Evolutionary conservation across 2,797 vertebrate genomes (phyloP).

Genomic region (Amblyraja radiata): DNA sequence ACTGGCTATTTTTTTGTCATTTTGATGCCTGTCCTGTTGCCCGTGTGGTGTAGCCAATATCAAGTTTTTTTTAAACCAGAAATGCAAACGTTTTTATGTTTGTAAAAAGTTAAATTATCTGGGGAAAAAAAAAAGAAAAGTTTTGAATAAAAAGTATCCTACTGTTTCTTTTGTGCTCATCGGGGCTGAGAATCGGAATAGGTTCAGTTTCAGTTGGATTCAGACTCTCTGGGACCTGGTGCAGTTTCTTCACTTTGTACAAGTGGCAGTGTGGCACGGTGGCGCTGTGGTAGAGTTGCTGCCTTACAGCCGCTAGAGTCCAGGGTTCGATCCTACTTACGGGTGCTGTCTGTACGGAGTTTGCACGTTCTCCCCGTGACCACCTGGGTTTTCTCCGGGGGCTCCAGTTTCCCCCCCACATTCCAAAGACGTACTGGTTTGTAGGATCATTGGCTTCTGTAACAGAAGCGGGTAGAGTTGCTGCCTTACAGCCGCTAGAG

Average conservation of each 20-base stretch:
- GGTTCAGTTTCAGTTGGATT: neutral
- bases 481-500: no score
- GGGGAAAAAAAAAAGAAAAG: neutral
- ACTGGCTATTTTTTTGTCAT: conserved; percentile 12
- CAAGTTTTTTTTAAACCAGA: conserved; percentile 18
- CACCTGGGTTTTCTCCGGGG: no score
- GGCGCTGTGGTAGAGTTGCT: no score
- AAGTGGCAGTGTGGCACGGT: neutral
- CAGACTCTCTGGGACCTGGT: neutral
- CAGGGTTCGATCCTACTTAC: no score
- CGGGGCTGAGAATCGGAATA: neutral
- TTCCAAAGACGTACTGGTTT: no score
- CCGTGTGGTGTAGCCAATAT: neutral
- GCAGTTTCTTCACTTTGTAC: neutral
- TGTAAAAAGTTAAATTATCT: conserved; percentile 29
- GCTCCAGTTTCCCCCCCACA: no score
- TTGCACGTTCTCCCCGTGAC: no score
- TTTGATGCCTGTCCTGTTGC: conserved; percentile 16
- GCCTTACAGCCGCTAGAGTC: no score
- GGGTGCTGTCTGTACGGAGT: no score
- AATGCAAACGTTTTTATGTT: conserved; percentile 27
- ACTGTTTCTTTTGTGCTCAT: neutral
- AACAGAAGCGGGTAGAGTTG: no score
- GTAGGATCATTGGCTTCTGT: no score
- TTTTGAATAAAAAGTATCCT: conserved; percentile 30